phyloP scores from a whole-genome alignment of 2,113 vertebrate species.

The Calyptomena viridis region DNA sequence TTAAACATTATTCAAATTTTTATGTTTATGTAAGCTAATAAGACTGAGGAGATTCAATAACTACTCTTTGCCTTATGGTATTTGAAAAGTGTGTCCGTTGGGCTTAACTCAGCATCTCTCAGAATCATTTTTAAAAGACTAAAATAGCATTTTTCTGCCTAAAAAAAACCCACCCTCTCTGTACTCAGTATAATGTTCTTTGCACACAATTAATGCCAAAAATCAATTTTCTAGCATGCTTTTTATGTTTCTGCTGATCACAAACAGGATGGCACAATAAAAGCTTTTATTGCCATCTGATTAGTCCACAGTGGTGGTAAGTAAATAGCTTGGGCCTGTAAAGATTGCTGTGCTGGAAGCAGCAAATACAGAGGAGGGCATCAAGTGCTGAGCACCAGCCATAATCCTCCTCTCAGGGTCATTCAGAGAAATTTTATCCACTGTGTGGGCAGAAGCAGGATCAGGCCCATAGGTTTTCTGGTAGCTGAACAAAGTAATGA shows the following conservation, averaged over 20 bases:
- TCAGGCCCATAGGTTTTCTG: not conserved
- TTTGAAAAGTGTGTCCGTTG: constrained; percentile 33
- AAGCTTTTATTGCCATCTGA: constrained; percentile 51
- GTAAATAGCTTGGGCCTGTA: not conserved
- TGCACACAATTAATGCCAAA: constrained; percentile 38
- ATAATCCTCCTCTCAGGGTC: not conserved
- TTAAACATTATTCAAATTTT: constrained; percentile 77
- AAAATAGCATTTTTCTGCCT: constrained; percentile 31
- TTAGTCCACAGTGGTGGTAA: not conserved
- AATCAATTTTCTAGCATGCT: constrained; percentile 38
- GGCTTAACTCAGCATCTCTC: constrained; percentile 40
- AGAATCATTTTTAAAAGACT: constrained; percentile 22
- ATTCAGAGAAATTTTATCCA: not conserved
- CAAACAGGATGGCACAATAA: constrained; percentile 34
- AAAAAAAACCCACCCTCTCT: not conserved
- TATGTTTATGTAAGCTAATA: constrained; percentile 76
- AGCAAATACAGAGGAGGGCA: not conserved
- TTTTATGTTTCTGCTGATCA: constrained; percentile 67
- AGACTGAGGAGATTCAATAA: constrained; percentile 69
- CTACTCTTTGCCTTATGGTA: constrained; percentile 42
- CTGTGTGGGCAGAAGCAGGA: not conserved
- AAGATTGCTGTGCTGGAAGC: not conserved
- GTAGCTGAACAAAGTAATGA: not conserved
- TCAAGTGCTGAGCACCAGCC: not conserved
- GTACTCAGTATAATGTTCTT: not conserved